phyloP scores from a whole-genome alignment of 2,888 invertebrate genomes.

The Euplagia quadripunctaria region DNA sequence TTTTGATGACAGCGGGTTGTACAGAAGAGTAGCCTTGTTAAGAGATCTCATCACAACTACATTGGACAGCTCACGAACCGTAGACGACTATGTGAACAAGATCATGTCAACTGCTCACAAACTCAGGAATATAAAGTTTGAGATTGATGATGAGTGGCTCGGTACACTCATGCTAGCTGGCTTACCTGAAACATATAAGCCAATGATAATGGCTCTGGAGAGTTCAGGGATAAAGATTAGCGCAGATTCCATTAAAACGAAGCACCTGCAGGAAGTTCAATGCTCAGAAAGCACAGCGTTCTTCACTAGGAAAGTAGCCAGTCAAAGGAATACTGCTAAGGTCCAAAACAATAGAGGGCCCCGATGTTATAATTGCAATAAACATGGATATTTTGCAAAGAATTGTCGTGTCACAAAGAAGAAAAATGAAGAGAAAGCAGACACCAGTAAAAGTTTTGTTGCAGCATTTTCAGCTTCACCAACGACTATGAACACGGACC shows the following conservation, averaged over 20 bases:
- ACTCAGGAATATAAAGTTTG: slow-evolving; percentile 34
- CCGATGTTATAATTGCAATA: too few species aligned
- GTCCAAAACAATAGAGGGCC: too few species aligned
- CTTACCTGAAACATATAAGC: slow-evolving; percentile 32
- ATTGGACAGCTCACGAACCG: not conserved
- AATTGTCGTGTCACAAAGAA: too few species aligned
- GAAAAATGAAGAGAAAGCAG: slow-evolving; percentile 6
- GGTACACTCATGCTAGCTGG: slow-evolving; percentile 36
- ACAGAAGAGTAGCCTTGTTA: slow-evolving; percentile 1
- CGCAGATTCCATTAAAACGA: slow-evolving; percentile 22
- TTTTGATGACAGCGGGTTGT: slow-evolving; percentile 2
- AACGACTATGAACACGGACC: slow-evolving; percentile 9
- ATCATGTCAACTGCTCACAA: slow-evolving; percentile 40
- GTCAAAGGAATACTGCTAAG: too few species aligned
- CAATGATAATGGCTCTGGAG: slow-evolving; percentile 14
- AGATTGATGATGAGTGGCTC: slow-evolving; percentile 30
- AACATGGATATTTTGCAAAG: too few species aligned
- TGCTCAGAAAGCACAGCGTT: not conserved
- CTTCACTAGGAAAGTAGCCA: too few species aligned
- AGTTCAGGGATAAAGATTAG: too few species aligned
- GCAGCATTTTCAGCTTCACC: slow-evolving; percentile 42
- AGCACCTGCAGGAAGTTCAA: slow-evolving; percentile 11
- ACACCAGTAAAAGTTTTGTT: slow-evolving; percentile 30
- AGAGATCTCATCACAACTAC: not conserved
- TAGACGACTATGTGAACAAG: slow-evolving; percentile 34